Evolutionary conservation across 1,140 invertebrate genomes (phyloP).

Genomic region (Papilio dardanus): DNA sequence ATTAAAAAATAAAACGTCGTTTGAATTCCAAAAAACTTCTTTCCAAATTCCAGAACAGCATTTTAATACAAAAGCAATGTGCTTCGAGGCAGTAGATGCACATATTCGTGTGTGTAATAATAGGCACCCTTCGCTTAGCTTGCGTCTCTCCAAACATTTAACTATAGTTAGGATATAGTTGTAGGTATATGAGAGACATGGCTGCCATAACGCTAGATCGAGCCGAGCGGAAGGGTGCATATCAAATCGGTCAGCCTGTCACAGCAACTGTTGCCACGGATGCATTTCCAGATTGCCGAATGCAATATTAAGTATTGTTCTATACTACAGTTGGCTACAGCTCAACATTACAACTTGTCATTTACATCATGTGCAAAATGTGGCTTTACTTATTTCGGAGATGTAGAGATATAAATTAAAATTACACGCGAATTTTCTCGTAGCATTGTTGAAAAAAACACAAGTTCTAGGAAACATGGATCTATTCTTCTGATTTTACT

Average conservation of each 20-base stretch:
- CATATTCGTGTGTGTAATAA: slow-evolving; percentile 7
- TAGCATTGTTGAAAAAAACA: slow-evolving; percentile 8
- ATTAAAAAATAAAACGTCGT: not conserved
- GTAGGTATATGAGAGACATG: slow-evolving; percentile 37
- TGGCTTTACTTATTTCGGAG: no score
- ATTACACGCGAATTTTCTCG: not conserved
- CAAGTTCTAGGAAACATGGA: not conserved
- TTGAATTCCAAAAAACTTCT: no score
- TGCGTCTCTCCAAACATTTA: slow-evolving; percentile 36
- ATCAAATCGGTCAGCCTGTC: slow-evolving; percentile 72
- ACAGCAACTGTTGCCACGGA: slow-evolving; percentile 61
- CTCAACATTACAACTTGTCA: not conserved
- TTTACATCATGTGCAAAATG: not conserved
- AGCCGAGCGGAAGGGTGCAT: slow-evolving; percentile 70
- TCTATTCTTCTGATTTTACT: slow-evolving; percentile 32
- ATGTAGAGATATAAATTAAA: not conserved
- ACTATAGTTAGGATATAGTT: slow-evolving; percentile 38
- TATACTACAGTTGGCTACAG: not conserved
- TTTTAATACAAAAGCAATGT: slow-evolving; percentile 13
- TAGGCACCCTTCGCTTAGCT: slow-evolving; percentile 20
- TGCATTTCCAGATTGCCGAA: slow-evolving; percentile 68
- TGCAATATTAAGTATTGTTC: slow-evolving; percentile 68
- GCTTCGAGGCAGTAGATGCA: not conserved
- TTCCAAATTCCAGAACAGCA: no score
- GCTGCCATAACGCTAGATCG: slow-evolving; percentile 43